phyloP scores from a whole-genome alignment of 2,113 vertebrate species.

The Hemichromis elongatus region DNA sequence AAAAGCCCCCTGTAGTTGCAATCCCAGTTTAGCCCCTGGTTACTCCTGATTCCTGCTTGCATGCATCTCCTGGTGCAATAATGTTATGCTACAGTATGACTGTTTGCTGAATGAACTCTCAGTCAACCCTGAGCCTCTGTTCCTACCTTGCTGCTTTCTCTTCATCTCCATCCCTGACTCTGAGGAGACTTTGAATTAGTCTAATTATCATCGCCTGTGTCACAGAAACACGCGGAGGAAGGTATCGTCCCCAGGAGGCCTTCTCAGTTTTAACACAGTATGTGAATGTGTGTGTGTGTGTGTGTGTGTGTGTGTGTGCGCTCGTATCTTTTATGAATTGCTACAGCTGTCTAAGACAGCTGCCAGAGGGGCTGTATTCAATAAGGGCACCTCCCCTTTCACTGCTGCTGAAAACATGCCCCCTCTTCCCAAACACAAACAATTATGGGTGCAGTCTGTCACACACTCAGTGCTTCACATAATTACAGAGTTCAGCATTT shows the following conservation, averaged over 20 bases:
- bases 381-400: constrained; percentile 23
- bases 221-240: constrained; percentile 62
- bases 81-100: constrained; percentile 17
- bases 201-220: constrained; percentile 65
- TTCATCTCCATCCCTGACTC: constrained; percentile 31
- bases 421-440: constrained; percentile 33
- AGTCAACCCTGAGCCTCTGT: constrained; percentile 38
- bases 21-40: not conserved
- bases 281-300: not conserved
- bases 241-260: constrained; percentile 47
- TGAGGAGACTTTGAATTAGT: constrained; percentile 67
- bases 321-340: constrained; percentile 60
- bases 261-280: constrained; percentile 1
- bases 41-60: not conserved
- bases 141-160: constrained; percentile 15
- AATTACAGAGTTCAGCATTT: constrained; percentile 65
- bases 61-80: not conserved
- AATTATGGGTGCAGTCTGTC: constrained; percentile 28
- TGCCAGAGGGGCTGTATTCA: constrained; percentile 56
- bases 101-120: constrained; percentile 56
- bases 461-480: constrained; percentile 40
- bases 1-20: not conserved
- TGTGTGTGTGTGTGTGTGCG: constrained; percentile 17
- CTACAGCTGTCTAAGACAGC: constrained; percentile 66
- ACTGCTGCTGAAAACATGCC: constrained; percentile 39